Conservation (phyloP, 2,888 invertebrate species). For the Acrobasis repandana region DNA sequence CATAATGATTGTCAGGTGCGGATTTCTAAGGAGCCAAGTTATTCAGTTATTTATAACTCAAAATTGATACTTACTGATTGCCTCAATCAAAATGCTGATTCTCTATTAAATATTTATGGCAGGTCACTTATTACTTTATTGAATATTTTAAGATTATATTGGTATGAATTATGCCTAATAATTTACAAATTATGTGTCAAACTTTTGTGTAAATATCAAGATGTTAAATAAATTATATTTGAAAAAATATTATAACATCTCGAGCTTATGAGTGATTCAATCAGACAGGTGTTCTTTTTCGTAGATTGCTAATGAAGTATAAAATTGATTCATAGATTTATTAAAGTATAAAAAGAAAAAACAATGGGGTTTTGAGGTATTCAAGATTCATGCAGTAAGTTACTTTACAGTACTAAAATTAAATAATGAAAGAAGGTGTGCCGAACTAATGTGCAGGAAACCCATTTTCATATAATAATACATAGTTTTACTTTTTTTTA, state of each 20-base stretch:
- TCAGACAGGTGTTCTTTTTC: not conserved
- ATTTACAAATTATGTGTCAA: slow-evolving; percentile 2
- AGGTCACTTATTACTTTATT: slow-evolving; percentile 8
- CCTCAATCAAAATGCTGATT: slow-evolving; percentile 26
- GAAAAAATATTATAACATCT: not conserved
- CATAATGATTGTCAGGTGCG: slow-evolving; percentile 29
- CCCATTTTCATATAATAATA: too few relatives aligned
- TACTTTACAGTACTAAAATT: too few relatives aligned
- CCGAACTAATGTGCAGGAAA: too few relatives aligned
- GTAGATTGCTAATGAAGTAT: not conserved
- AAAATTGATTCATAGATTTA: too few relatives aligned
- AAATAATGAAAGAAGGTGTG: too few relatives aligned
- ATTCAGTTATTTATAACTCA: slow-evolving; percentile 31
- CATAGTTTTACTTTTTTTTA: too few relatives aligned
- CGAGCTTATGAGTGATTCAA: not conserved
- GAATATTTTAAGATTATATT: not conserved
- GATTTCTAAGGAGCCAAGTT: slow-evolving; percentile 21
- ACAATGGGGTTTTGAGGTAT: too few relatives aligned
- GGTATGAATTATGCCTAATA: not conserved
- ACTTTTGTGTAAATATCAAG: not conserved
- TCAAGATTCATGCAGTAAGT: too few relatives aligned
- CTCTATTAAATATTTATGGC: slow-evolving; percentile 16
- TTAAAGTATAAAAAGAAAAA: too few relatives aligned
- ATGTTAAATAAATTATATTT: not conserved
- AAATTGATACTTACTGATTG: slow-evolving; percentile 31